Conservation (phyloP, 2,113 vertebrate genomes). For the Xiphophorus maculatus region DNA sequence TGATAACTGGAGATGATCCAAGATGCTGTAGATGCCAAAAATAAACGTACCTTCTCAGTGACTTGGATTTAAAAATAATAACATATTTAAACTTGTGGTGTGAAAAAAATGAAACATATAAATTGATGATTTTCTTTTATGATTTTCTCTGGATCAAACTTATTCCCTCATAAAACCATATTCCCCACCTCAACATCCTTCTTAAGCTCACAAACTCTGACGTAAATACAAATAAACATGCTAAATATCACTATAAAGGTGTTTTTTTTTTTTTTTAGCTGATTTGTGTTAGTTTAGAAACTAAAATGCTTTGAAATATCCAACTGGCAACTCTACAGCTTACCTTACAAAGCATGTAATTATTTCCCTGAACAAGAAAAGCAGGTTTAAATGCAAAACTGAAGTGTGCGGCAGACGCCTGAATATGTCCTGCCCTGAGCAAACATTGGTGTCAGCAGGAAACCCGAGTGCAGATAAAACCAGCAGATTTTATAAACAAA, state of each 20-base stretch:
- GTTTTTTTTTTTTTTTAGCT: too few species aligned
- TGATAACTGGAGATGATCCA: too few species aligned
- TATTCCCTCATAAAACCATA: neutral
- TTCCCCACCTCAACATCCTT: neutral
- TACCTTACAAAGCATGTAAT: neutral
- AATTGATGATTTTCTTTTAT: too few species aligned
- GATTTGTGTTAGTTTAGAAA: neutral
- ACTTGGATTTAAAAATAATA: too few species aligned
- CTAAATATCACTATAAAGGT: neutral
- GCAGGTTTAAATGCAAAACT: neutral
- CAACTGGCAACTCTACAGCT: neutral
- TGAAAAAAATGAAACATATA: too few species aligned
- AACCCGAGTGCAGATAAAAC: neutral
- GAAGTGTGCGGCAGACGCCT: neutral
- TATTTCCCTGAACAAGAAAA: neutral
- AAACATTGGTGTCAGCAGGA: neutral
- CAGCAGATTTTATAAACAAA: neutral
- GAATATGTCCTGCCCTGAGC: neutral
- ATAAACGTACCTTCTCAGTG: too few species aligned
- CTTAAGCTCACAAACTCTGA: neutral
- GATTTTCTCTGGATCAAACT: too few species aligned
- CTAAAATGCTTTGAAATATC: neutral
- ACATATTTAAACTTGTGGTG: too few species aligned
- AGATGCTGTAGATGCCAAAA: too few species aligned
- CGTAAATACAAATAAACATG: neutral